Base-by-base conservation (phyloP, 2,113 vertebrate genomes). In the Bagarius yarrelli region DNA sequence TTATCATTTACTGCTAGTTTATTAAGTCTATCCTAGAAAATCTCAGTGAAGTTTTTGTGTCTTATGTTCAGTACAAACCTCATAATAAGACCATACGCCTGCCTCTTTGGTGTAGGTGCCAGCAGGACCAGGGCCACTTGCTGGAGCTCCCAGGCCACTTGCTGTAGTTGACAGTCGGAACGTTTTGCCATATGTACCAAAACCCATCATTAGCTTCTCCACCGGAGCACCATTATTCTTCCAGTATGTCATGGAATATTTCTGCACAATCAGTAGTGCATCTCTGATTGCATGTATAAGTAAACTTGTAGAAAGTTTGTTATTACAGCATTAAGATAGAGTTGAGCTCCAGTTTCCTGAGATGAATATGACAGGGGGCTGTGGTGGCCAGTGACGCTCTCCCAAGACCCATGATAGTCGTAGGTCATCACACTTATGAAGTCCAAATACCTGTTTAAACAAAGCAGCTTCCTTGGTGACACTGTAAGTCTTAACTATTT, bases 381-480 rank as follows among this genome's bases (percentile, higher is more conserved):
- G 87, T 94, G 89, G 5, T 94, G 92, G 2, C 94, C 92, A 0
- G 92, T 94, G 74, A 85, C 50, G 16, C 16, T 69, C 19, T 93
- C 91, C 91, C 91, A 94, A 8, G 91, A 80, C 27, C 93, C 91
- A 1, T 93, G 92, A 74, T 94, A 86, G 86, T 95, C 93, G 8
- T 94, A 95, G n/a, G 91, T 88, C 94, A 95, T 93, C 21, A 95
- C 85, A 75, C 81, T 94, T 27, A 94, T 81, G 71, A 94, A 93
- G 71, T 95, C 94, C 70, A 94, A 84, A 66, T 73, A 82, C 73
- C 94, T 94, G 77, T 36, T 16, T 71, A 4, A 47, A n/a, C n/a
- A n/a, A n/a, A n/a, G n/a, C n/a, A n/a, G n/a, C n/a, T n/a, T n/a
- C n/a, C n/a, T 81, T 30, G 94, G 87, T n/a, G 25, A 89, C 91